phyloP scores from a whole-genome alignment of 2,797 vertebrate species.

The Pseudocheirus occidentalis region DNA sequence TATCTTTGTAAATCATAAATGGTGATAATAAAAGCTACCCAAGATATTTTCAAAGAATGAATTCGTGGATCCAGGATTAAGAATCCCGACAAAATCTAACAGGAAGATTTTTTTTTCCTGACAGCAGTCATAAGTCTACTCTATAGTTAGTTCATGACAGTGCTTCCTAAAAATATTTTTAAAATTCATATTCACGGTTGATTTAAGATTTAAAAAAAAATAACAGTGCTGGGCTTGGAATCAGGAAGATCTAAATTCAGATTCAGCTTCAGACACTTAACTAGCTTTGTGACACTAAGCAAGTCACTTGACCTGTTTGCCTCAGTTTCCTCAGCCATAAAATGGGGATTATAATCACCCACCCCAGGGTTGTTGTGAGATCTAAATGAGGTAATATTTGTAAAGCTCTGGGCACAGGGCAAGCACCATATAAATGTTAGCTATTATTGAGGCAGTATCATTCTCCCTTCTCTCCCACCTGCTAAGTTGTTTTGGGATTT shows the following conservation, averaged over 20 bases:
- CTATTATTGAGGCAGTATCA: too few relatives aligned
- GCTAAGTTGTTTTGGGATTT: too few relatives aligned
- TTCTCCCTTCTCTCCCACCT: too few relatives aligned
- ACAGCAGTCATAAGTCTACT: neutral
- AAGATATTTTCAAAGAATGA: neutral
- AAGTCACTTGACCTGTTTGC: too few relatives aligned
- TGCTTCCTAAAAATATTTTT: neutral
- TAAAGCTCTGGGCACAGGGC: too few relatives aligned
- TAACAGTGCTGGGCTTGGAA: neutral
- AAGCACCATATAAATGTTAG: too few relatives aligned
- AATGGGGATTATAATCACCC: neutral
- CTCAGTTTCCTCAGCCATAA: neutral
- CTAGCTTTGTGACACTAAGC: too few relatives aligned
- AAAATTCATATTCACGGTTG: neutral
- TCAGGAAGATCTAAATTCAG: neutral
- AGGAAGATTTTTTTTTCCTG: neutral
- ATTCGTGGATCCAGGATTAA: neutral
- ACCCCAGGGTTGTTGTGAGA: too few relatives aligned
- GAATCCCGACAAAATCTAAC: neutral
- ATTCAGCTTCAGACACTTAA: neutral
- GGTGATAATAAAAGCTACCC: too few relatives aligned
- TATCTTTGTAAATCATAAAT: too few relatives aligned
- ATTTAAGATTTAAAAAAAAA: too few relatives aligned
- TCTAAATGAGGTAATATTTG: too few relatives aligned
- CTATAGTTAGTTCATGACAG: neutral